Conservation (phyloP, 2,888 invertebrate genomes). For the Bedellia somnulentella region DNA sequence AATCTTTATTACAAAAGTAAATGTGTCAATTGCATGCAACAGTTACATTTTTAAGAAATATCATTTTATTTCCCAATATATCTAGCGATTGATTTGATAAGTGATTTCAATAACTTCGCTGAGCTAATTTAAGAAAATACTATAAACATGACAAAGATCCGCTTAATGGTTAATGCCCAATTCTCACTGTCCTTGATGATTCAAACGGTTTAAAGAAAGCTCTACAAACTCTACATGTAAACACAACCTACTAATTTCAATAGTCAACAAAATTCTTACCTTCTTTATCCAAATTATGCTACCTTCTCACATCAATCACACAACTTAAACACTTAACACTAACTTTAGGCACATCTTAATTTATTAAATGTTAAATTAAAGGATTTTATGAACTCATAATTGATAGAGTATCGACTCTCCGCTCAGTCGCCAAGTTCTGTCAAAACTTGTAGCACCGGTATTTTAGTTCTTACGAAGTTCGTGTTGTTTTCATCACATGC, state of each 20-base stretch:
- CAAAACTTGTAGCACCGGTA: conserved; percentile 57
- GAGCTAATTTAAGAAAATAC: too few species aligned
- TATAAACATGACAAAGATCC: too few species aligned
- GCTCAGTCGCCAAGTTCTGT: conserved; percentile 46
- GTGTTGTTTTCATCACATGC: conserved; percentile 15
- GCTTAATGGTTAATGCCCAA: too few species aligned
- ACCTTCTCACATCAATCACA: conserved; percentile 1
- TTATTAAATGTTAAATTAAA: conserved; percentile 4
- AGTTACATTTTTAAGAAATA: too few species aligned
- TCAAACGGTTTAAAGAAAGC: conserved; percentile 27
- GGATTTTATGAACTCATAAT: too few species aligned
- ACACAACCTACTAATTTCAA: conserved; percentile 18
- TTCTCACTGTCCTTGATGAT: conserved; percentile 36
- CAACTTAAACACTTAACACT: conserved; percentile 26
- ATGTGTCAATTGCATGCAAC: too few species aligned
- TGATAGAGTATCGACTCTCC: conserved; percentile 20
- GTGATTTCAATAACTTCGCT: too few species aligned
- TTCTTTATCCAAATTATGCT: not conserved
- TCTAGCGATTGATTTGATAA: too few species aligned
- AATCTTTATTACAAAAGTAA: too few species aligned
- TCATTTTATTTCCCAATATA: too few species aligned
- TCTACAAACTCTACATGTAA: conserved; percentile 21
- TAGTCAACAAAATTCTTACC: too few species aligned
- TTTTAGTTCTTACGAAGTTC: conserved; percentile 24
- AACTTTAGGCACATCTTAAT: too few species aligned